These are phyloP conservation scores for Ptiloglossa arizonensis DNA, from an alignment of 1,140 invertebrate species.

Conservation along the genomic window DNA sequence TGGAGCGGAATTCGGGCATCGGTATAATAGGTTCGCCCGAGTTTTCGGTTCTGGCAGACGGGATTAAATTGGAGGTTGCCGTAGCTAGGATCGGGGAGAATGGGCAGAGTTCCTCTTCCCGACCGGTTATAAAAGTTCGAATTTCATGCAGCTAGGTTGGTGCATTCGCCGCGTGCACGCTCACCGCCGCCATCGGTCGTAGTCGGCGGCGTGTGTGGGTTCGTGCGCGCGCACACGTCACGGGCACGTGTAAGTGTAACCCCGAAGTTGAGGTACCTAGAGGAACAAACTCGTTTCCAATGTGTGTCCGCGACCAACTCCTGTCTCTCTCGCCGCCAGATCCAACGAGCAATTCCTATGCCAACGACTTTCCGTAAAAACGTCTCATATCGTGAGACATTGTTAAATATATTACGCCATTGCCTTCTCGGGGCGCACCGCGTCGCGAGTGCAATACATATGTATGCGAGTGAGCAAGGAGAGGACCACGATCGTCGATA, in stretches of 20 bases:
- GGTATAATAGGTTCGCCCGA: neutral
- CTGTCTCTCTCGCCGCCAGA: neutral
- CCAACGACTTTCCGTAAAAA: slow-evolving; percentile 79
- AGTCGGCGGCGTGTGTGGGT: too few species aligned
- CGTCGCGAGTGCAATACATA: slow-evolving; percentile 59
- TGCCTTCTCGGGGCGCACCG: slow-evolving; percentile 32
- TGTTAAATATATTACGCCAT: slow-evolving; percentile 74
- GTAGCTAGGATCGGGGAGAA: slow-evolving; percentile 50
- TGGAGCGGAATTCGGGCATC: neutral
- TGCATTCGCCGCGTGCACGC: neutral
- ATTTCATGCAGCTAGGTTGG: slow-evolving; percentile 19
- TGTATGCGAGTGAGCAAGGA: slow-evolving; percentile 47
- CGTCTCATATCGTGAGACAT: slow-evolving; percentile 67
- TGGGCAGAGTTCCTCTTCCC: slow-evolving; percentile 45
- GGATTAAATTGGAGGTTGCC: slow-evolving; percentile 48
- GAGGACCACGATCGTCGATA: slow-evolving; percentile 44
- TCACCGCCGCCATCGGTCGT: too few species aligned
- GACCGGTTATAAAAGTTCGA: slow-evolving; percentile 66
- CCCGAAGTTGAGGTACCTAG: slow-evolving; percentile 51
- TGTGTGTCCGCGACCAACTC: slow-evolving; percentile 59
- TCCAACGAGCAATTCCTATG: slow-evolving; percentile 77
- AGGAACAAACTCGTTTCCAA: slow-evolving; percentile 68
- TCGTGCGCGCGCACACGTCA: neutral
- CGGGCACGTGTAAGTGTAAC: slow-evolving; percentile 23
- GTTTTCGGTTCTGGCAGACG: slow-evolving; percentile 27